phyloP scores from a whole-genome alignment of 2,797 vertebrate species.

The Hoplostethus atlanticus region DNA sequence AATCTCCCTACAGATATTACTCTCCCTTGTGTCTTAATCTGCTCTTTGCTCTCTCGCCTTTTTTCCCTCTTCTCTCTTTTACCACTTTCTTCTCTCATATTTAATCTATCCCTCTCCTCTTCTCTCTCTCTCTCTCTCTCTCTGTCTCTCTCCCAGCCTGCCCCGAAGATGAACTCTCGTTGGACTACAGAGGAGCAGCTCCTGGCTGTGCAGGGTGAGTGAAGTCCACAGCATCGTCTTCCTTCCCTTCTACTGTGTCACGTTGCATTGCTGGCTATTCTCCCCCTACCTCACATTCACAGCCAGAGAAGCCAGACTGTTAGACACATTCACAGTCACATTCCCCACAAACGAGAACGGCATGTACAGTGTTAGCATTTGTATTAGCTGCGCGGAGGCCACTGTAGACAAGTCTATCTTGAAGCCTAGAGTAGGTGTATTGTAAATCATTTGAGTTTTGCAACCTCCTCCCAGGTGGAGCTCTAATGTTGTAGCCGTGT shows the following conservation, averaged over 20 bases:
- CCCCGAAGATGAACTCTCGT: conserved; percentile 91
- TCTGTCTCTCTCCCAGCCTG: conserved; percentile 73
- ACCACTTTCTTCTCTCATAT: not conserved
- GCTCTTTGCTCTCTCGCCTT: conserved; percentile 30
- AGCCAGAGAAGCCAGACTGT: not conserved
- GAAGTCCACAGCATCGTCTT: conserved; percentile 4
- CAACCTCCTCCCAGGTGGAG: not conserved
- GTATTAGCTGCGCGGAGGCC: not conserved
- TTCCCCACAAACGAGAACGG: conserved; percentile 3
- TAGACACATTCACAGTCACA: conserved; percentile 26
- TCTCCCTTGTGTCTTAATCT: conserved; percentile 47
- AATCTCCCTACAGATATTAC: conserved; percentile 38
- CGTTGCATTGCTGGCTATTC: not conserved
- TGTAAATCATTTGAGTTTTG: no score
- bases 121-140: not conserved
- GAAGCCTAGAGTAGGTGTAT: no score
- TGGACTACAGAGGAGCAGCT: conserved; percentile 96
- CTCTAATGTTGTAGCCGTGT: no score
- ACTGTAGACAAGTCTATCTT: not conserved
- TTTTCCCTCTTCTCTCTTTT: not conserved
- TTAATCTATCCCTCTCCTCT: conserved; percentile 19
- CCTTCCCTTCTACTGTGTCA: not conserved
- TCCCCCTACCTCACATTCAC: conserved; percentile 15
- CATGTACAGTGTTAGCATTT: not conserved
- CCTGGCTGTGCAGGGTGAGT: conserved; percentile 93